A percentile compares a stretch with the other conserved stretches of the same genome.
phyloP scores from a whole-genome alignment of 2,888 invertebrate species.

The Caenorhabditis sp. region DNA sequence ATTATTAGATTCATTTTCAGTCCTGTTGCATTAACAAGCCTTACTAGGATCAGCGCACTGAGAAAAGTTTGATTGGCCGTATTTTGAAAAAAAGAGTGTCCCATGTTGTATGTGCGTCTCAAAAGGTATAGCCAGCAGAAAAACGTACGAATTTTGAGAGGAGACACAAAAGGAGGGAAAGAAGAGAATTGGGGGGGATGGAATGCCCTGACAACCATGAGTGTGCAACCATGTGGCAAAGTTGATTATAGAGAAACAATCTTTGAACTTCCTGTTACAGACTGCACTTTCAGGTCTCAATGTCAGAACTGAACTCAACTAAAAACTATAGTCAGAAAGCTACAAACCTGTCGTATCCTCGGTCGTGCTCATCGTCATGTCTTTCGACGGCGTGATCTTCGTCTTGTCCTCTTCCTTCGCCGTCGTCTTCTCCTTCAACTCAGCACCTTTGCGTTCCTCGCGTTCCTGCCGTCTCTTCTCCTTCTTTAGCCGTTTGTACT shows the following conservation, averaged over 20 bases:
- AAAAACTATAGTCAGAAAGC: too few relatives aligned
- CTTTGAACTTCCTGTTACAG: too few relatives aligned
- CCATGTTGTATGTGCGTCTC: too few relatives aligned
- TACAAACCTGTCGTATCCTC: too few relatives aligned
- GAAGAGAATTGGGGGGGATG: neutral
- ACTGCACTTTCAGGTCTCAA: neutral
- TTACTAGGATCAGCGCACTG: neutral
- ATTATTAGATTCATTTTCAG: neutral
- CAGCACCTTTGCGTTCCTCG: conserved; percentile 17
- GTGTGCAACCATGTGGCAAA: too few relatives aligned
- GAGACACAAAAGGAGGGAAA: neutral
- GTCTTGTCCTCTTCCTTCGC: too few relatives aligned
- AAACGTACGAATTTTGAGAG: neutral
- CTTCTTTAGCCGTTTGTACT: conserved; percentile 49
- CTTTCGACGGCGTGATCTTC: neutral
- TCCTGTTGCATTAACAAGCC: neutral
- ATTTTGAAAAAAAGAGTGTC: too few relatives aligned
- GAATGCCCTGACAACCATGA: neutral
- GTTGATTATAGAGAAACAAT: too few relatives aligned
- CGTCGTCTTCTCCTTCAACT: too few relatives aligned
- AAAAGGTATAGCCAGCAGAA: neutral
- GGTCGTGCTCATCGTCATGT: neutral
- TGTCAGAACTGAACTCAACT: neutral
- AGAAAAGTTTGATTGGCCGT: too few relatives aligned
- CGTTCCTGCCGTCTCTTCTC: conserved; percentile 26